Evolutionary conservation across 2,113 vertebrate genomes (phyloP).

Genomic region (Rhipidura dahli): DNA sequence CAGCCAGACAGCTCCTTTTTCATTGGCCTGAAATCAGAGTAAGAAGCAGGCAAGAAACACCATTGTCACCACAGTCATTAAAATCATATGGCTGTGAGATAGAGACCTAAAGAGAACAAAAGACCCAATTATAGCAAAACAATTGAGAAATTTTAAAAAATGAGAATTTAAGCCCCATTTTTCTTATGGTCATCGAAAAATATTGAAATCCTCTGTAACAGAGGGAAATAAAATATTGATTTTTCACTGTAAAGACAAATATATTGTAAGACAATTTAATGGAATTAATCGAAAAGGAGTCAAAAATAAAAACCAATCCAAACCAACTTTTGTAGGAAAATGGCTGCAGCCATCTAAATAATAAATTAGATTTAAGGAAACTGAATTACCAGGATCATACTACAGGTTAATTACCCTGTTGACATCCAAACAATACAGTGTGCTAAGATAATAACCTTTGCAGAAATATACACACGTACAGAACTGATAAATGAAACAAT

Average conservation of each 20-base stretch:
- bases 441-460: neutral
- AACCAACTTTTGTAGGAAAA: neutral
- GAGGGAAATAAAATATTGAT: neutral
- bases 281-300: neutral
- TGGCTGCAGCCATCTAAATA: neutral
- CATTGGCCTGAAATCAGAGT: neutral
- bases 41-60: neutral
- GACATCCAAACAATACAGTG: neutral
- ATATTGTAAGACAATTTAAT: neutral
- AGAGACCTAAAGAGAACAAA: neutral
- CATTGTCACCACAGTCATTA: neutral
- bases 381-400: neutral
- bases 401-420: neutral
- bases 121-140: neutral
- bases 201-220: neutral
- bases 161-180: neutral
- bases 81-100: neutral
- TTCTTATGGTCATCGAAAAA: neutral
- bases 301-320: accelerated
- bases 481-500: neutral
- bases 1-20: neutral
- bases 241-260: neutral
- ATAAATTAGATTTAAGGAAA: neutral
- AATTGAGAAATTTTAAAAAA: neutral
- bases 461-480: neutral